These are phyloP conservation scores for Tupiocoris notatus DNA, from an alignment of 2,888 invertebrate genomes.

Conservation along the genomic window DNA sequence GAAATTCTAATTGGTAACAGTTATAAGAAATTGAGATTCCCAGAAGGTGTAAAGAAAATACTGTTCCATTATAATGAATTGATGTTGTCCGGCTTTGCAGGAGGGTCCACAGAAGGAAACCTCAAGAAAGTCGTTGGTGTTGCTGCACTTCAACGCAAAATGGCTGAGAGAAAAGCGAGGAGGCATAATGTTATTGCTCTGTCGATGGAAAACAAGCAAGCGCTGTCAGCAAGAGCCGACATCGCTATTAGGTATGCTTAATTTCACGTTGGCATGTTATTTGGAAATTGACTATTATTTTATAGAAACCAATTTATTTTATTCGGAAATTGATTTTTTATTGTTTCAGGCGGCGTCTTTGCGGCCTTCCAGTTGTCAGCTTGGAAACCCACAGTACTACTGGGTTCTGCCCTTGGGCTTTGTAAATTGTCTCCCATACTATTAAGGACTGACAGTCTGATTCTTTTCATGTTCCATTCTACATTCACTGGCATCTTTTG, in stretches of 20 bases:
- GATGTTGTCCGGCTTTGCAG: background rate
- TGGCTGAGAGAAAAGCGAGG: slow-evolving; percentile 28
- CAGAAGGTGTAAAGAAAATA: no score
- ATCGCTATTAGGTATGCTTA: slow-evolving; percentile 61
- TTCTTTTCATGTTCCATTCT: background rate
- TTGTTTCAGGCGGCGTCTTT: slow-evolving; percentile 52
- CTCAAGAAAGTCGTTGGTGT: background rate
- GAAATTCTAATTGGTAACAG: slow-evolving; percentile 15
- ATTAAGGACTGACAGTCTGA: background rate
- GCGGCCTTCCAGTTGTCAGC: slow-evolving; percentile 48
- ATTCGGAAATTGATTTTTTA: background rate
- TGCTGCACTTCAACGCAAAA: slow-evolving; percentile 25
- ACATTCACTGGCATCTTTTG: no score
- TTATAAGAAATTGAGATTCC: background rate
- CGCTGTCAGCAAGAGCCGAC: slow-evolving; percentile 76
- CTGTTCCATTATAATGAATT: no score
- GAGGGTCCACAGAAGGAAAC: background rate
- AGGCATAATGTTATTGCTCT: slow-evolving; percentile 19
- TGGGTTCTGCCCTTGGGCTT: slow-evolving; percentile 49
- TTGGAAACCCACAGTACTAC: slow-evolving; percentile 47
- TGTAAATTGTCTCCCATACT: slow-evolving; percentile 33
- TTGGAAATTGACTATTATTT: no score
- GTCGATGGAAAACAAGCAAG: slow-evolving; percentile 58
- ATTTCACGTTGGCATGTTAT: background rate
- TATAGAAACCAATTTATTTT: background rate